Evolutionary conservation across 2,888 invertebrate genomes (phyloP), one percentile per base, ranked within the genome.

Genomic region (Eilema caniola): DNA sequence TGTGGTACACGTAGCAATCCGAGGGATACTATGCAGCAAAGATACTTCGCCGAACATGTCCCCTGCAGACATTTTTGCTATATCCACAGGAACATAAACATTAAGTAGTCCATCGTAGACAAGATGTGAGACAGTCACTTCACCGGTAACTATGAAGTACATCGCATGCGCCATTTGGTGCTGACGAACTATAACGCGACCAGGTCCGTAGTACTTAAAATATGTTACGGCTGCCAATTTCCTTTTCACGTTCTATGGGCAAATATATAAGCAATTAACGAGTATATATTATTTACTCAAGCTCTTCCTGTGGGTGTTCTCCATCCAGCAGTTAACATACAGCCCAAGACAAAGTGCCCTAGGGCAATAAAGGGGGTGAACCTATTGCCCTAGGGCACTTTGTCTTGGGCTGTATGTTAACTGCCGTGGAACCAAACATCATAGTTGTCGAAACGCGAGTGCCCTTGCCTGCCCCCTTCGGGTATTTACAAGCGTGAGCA

Each of bases 11-110:
- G 97, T 97, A 24, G 96, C 96, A 10, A 96, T 96, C 84, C 97
- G 94, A 8, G 95, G 95, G 59, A 96, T 95, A 37, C 94, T 94
- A 78, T 97, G 96, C 67, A 97, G 85, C 57, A 97, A 86, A 0
- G 97, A 96, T n/a, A 97, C 95, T 88, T 97, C 97, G 0, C 97
- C 97, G 81, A 97, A 97, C 93, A 96, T 96, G 68, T 96, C 96
- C 0, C 97, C 97, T 0, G 95, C 76, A 28, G 93, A 93, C 89
- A 97, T 93, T 0, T 84, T 85, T 10, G 96, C 96, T 12, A 96
- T 89, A n/a, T 96, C 95, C 20, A 92, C 89, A 0, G 93, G 93
- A 1, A 94, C 83, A 60, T 90, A 81, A 81, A 93, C 86, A 24
- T 96, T 91, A 1, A 95, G 83, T 31, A 96, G 84, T 70, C 94